Evolutionary conservation across 2,888 invertebrate genomes (phyloP).

Genomic region (Drosophila neotestacea): DNA sequence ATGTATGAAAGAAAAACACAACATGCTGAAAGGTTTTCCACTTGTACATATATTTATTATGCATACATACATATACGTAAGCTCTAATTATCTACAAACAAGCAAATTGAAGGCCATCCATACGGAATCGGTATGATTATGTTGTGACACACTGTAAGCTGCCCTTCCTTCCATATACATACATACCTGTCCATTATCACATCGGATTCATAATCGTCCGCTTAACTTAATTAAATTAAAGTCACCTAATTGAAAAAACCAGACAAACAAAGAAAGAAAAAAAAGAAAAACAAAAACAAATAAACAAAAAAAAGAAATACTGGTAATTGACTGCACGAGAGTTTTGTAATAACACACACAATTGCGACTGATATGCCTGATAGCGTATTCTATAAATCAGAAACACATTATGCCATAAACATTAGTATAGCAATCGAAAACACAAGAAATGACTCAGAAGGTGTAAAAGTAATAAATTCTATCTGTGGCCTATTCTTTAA

Average conservation of each 20-base stretch:
- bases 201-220: conserved; percentile 51
- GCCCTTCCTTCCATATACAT: conserved; percentile 12
- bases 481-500: neutral
- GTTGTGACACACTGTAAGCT: conserved; percentile 4
- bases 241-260: conserved; percentile 53
- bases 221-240: conserved; percentile 66
- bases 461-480: neutral
- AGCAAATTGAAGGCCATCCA: conserved; percentile 38
- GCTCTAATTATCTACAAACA: conserved; percentile 64
- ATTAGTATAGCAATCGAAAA: neutral
- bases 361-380: conserved; percentile 18
- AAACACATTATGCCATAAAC: conserved; percentile 9
- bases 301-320: conserved; percentile 10
- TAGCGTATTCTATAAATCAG: conserved; percentile 14
- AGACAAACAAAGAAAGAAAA: conserved; percentile 26
- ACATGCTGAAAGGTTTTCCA: conserved; percentile 21
- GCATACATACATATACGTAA: conserved; percentile 6
- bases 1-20: conserved; percentile 17
- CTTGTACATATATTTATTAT: neutral
- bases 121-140: conserved; percentile 28
- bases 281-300: conserved; percentile 17
- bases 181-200: conserved; percentile 40
- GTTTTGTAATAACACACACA: conserved; percentile 37
- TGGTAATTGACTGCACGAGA: conserved; percentile 41
- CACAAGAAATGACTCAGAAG: conserved; percentile 7